Conservation (phyloP, 2,113 vertebrate genomes). For the Brachypodius melanocephalos region DNA sequence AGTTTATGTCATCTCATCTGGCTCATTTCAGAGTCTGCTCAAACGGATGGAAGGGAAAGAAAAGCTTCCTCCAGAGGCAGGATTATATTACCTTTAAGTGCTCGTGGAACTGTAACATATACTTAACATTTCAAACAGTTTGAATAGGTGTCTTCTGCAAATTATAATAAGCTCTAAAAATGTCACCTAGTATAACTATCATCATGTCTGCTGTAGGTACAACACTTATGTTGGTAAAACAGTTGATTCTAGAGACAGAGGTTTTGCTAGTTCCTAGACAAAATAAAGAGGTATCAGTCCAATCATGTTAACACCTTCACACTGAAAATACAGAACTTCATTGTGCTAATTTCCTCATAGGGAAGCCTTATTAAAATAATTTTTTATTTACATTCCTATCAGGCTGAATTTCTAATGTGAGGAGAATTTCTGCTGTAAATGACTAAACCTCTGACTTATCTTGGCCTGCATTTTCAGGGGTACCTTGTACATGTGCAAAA, state of each 20-base stretch:
- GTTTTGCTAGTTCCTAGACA: neutral
- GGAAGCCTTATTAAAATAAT: neutral
- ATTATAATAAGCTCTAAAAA: slow-evolving; percentile 34
- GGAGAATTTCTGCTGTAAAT: neutral
- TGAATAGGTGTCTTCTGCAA: slow-evolving; percentile 51
- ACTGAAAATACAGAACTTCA: neutral
- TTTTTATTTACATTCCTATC: neutral
- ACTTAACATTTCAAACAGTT: slow-evolving; percentile 55
- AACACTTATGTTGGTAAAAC: neutral
- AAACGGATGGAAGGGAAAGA: neutral
- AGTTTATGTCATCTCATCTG: neutral
- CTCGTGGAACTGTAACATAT: slow-evolving; percentile 5
- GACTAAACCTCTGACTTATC: too few species aligned
- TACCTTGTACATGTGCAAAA: fast-evolving
- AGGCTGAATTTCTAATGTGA: neutral
- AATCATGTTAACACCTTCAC: fast-evolving
- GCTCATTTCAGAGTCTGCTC: neutral
- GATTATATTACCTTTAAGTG: slow-evolving; percentile 49
- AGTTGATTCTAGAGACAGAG: neutral
- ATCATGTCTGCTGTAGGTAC: neutral
- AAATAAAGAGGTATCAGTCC: neutral
- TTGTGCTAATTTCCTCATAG: neutral
- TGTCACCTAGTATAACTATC: slow-evolving; percentile 6
- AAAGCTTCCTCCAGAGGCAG: slow-evolving; percentile 13
- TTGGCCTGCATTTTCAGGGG: neutral